Conservation (phyloP, 2,888 invertebrate genomes). For the Nomada fabriciana region DNA sequence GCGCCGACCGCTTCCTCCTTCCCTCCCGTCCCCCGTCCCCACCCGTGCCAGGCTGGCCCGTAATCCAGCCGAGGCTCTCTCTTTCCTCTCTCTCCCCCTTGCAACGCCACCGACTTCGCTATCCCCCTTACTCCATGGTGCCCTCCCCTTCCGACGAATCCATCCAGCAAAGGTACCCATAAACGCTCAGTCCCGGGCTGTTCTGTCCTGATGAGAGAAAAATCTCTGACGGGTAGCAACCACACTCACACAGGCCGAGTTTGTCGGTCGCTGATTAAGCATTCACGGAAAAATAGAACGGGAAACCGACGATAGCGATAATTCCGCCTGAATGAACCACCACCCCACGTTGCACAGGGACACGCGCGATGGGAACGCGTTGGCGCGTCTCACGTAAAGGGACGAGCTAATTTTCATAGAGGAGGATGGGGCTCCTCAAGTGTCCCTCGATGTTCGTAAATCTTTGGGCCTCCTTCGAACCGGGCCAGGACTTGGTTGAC, state of each 20-base stretch:
- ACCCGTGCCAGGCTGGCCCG: slow-evolving; percentile 44
- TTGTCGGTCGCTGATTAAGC: slow-evolving; percentile 36
- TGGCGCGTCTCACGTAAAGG: slow-evolving; percentile 4
- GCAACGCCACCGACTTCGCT: slow-evolving; percentile 25
- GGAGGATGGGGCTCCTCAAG: neutral
- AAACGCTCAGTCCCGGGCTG: slow-evolving; percentile 56
- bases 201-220: slow-evolving; percentile 54
- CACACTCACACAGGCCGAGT: slow-evolving; percentile 29
- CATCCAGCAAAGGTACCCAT: slow-evolving; percentile 62
- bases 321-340: slow-evolving; percentile 30
- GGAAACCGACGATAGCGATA: slow-evolving; percentile 45
- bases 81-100: slow-evolving; percentile 40
- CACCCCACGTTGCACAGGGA: neutral
- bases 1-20: slow-evolving; percentile 78
- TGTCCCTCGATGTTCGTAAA: slow-evolving; percentile 15
- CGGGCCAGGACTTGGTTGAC: neutral
- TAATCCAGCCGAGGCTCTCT: slow-evolving; percentile 69
- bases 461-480: neutral
- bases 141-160: slow-evolving; percentile 54
- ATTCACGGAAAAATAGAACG: slow-evolving; percentile 49
- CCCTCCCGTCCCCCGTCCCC: slow-evolving; percentile 57
- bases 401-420: slow-evolving; percentile 30
- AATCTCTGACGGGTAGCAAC: slow-evolving; percentile 55
- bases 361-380: slow-evolving; percentile 15
- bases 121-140: slow-evolving; percentile 8